Base-by-base conservation (phyloP, 2,797 vertebrate species). In the Sternarchorhynchus goeldii region DNA sequence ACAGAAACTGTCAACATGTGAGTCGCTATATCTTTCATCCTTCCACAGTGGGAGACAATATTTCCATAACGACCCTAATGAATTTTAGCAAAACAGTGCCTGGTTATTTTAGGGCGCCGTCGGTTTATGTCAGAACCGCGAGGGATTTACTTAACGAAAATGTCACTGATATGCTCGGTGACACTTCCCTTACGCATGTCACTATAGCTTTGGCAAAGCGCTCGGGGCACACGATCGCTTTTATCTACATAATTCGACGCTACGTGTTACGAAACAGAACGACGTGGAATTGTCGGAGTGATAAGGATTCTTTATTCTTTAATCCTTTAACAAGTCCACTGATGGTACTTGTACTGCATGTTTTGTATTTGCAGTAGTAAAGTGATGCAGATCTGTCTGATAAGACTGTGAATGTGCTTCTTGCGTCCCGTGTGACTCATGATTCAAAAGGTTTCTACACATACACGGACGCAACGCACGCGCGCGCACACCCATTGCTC, bases 121-220 rank as follows among this genome's bases (percentile, higher is more conserved):
- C 75, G 78, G 57, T 81, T 81, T 73, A 68, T 77, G 83, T 60
- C 73, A 79, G 55, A 71, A 72, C 77, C 76, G 75, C 76, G 53
- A 59, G 45, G 53, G 5, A 55, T 79, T 10, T 74, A 59, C 62
- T 66, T 75, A n/a, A 58, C 36, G 64, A 60, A 59, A 50, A 41
- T 34, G 32, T 73, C 36, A 66, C 67, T 76, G 69, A 73, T 5
- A 10, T 66, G 64, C 72, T 71, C 73, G 75, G 73, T n/a, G 63
- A 45, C 75, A 76, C 78, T 78, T 45, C 75, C 59, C 81, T 78
- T 56, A 83, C 73, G 74, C 55, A 73, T 79, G 71, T 81, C 81
- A 81, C 76, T 65, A 50, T 50, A 75, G 80, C 31, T 82, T 75
- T 76, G 58, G 81, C 78, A 76, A 50, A 34, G 70, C 56, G 56